Evolutionary conservation across 2,113 vertebrate genomes (phyloP), one percentile per base, ranked within the genome.

Genomic region (Sprattus sprattus): DNA sequence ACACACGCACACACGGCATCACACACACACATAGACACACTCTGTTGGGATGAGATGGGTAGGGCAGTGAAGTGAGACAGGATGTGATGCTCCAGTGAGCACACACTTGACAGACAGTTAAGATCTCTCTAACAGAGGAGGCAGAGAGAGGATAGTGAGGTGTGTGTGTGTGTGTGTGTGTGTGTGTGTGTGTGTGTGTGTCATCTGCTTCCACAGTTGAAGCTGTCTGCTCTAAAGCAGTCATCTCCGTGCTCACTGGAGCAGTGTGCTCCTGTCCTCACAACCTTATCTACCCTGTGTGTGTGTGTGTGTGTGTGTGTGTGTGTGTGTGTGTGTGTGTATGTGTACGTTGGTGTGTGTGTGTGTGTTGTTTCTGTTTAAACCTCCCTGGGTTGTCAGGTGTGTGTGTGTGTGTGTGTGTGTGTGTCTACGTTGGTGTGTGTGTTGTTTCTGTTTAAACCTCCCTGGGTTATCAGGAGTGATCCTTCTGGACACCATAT

Each of bases 131-230:
- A n/a, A n/a, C 22, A 20, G 1, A 57, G 52, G 4, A 57, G 16
- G 4, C 18, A 60, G 57, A 54, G 52, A 18, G 52, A 16, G 47
- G 47, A 49, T 5, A 49, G 7, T 4, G 47, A 49, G 47, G 11
- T 39, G 39, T 39, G 39, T 39, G 39, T 39, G 39, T 39, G 39
- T 39, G 39, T 39, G 64, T 15, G 71, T 44, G 71, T 78, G 71
- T 78, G 71, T 75, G 67, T 75, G 67, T 75, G 67, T 75, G 67
- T 32, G 67, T 75, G 28, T 32, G 64, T 15, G 25, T 71, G 64
- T 32, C 6, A 64, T 64, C 57, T 57, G 52, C 9, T 22, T 60
- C 57, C 39, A 39, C 39, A n/a, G 3, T 20, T 64, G 22, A 22
- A 67, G 11, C n/a, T 28, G 64, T 7, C 7, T 28, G 8, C 20